Conservation (phyloP, 1,140 invertebrate genomes). For the Brachionus paranguensis region DNA sequence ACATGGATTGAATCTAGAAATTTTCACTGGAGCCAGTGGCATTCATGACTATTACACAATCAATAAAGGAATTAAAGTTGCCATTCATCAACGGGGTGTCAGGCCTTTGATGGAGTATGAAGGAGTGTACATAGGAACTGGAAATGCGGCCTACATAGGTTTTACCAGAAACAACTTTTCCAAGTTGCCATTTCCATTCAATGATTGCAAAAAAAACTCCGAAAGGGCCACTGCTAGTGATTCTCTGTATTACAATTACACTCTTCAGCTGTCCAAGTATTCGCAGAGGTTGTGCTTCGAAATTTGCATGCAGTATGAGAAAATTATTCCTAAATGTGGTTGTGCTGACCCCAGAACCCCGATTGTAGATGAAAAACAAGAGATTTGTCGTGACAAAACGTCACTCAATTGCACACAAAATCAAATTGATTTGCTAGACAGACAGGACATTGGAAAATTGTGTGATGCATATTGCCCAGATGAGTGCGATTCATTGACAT, state of each 20-base stretch:
- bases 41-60: slow-evolving; percentile 26
- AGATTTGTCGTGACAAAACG: not conserved
- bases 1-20: not conserved
- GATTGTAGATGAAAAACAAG: not conserved
- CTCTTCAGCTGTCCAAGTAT: not conserved
- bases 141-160: not conserved
- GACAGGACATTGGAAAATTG: not conserved
- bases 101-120: not conserved
- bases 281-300: slow-evolving; percentile 14
- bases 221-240: not conserved
- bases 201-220: not conserved
- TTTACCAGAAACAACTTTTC: not conserved
- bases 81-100: not conserved
- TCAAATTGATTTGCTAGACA: not conserved
- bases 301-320: slow-evolving; percentile 6
- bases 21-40: slow-evolving; percentile 3
- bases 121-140: not conserved
- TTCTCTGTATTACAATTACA: slow-evolving; percentile 1
- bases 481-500: not conserved
- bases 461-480: not conserved
- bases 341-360: slow-evolving; percentile 22
- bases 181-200: not conserved
- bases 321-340: slow-evolving; percentile 14
- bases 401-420: not conserved
- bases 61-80: not conserved